phyloP scores from a whole-genome alignment of 2,888 invertebrate species.

The Nasonia oneida region DNA sequence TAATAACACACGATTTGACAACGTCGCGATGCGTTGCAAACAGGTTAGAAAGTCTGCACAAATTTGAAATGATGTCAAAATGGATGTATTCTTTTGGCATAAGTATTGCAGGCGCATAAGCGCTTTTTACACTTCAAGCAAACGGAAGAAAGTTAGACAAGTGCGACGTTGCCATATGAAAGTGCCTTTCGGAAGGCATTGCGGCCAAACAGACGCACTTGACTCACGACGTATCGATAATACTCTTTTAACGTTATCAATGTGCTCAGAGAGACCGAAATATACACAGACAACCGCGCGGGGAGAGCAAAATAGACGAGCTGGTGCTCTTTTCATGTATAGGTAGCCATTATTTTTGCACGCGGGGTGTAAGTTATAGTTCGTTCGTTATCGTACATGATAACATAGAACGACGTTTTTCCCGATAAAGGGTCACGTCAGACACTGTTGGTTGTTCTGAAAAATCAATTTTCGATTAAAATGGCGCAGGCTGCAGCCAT shows the following conservation, averaged over 20 bases:
- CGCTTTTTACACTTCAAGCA: too few species aligned
- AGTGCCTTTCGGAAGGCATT: too few species aligned
- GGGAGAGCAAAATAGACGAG: neutral
- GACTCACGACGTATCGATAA: neutral
- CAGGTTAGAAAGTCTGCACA: too few species aligned
- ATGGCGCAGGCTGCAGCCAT: neutral
- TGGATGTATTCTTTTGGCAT: too few species aligned
- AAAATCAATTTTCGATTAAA: conserved; percentile 18
- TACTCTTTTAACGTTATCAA: neutral
- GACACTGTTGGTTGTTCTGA: neutral
- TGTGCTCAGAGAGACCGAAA: neutral
- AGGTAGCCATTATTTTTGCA: neutral
- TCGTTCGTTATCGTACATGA: neutral
- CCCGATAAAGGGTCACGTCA: conserved; percentile 13
- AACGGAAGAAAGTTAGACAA: too few species aligned
- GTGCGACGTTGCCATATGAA: too few species aligned
- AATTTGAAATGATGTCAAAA: too few species aligned
- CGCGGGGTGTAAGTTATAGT: neutral
- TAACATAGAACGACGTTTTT: neutral
- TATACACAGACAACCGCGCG: neutral
- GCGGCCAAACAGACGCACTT: too few species aligned
- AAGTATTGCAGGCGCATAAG: too few species aligned
- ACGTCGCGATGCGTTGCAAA: too few species aligned
- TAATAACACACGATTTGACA: too few species aligned
- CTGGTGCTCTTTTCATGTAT: neutral